Percentiles rank a stretch among this genome's conserved stretches.
phyloP scores from a whole-genome alignment of 2,113 vertebrate genomes.

The Bothrops jararaca region DNA sequence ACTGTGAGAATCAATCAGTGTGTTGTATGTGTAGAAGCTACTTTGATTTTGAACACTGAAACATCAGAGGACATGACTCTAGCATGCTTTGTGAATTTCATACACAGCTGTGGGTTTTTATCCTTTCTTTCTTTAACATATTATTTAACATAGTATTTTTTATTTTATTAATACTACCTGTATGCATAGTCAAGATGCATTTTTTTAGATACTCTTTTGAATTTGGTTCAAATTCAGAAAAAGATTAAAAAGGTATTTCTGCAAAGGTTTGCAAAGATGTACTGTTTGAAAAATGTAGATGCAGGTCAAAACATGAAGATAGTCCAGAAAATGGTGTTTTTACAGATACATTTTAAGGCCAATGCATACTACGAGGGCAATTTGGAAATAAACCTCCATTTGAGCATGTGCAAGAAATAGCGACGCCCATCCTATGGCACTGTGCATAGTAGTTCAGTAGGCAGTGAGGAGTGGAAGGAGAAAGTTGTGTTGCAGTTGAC shows the following conservation, averaged over 20 bases:
- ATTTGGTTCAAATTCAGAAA: conserved; percentile 1
- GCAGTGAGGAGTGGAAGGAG: no score
- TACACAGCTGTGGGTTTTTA: neutral
- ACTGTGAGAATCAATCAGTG: neutral
- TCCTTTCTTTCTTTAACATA: neutral
- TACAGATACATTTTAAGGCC: neutral
- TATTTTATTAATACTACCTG: neutral
- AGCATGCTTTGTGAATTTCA: neutral
- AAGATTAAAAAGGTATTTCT: neutral
- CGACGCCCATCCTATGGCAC: no score
- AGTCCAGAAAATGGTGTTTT: neutral
- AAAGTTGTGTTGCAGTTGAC: no score
- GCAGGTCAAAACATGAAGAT: neutral
- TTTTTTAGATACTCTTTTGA: conserved; percentile 1
- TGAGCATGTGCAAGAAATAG: no score
- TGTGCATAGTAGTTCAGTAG: no score
- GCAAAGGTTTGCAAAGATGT: neutral
- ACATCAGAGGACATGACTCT: neutral
- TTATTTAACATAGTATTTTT: neutral
- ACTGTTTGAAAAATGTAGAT: neutral
- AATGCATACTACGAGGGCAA: neutral
- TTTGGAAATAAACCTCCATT: no score
- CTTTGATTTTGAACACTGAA: neutral
- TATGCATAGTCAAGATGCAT: neutral
- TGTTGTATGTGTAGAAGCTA: neutral